Conservation (phyloP, 2,113 vertebrate species). For the Rafetus swinhoei region DNA sequence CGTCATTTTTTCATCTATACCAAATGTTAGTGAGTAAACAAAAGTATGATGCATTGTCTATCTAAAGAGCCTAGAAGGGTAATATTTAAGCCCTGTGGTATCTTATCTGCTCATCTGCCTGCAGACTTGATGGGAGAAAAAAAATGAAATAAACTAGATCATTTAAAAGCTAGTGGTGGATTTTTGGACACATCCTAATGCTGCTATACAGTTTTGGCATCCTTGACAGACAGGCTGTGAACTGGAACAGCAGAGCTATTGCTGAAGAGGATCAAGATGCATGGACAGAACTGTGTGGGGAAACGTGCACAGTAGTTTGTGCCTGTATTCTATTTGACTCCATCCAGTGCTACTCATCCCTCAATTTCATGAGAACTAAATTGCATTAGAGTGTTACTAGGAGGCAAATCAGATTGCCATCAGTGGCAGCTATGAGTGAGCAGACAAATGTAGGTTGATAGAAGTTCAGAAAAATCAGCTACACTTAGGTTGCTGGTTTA, state of each 20-base stretch:
- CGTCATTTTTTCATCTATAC: background rate
- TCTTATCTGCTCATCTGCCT: background rate
- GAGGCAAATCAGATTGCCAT: background rate
- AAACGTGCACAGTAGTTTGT: rapidly evolving
- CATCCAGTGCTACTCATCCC: background rate
- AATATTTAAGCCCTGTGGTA: background rate
- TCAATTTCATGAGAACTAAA: slow-evolving; percentile 23
- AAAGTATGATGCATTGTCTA: rapidly evolving
- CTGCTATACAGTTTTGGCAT: background rate
- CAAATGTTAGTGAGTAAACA: background rate
- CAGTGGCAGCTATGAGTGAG: background rate
- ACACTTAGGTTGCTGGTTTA: background rate
- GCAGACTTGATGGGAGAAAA: background rate
- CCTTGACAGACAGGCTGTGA: background rate
- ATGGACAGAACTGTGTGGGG: background rate
- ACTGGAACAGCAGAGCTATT: background rate
- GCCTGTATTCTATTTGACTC: background rate
- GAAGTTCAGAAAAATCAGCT: background rate
- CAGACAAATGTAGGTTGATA: background rate
- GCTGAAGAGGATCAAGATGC: background rate
- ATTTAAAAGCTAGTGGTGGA: background rate
- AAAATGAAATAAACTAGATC: background rate
- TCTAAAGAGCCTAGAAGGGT: background rate
- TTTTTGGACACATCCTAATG: rapidly evolving
- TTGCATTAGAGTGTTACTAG: background rate